A percentile compares a stretch with the other conserved stretches of the same genome.
These are phyloP conservation scores for Leucophenga maculata DNA, from an alignment of 2,888 invertebrate genomes.

Conservation along the genomic window DNA sequence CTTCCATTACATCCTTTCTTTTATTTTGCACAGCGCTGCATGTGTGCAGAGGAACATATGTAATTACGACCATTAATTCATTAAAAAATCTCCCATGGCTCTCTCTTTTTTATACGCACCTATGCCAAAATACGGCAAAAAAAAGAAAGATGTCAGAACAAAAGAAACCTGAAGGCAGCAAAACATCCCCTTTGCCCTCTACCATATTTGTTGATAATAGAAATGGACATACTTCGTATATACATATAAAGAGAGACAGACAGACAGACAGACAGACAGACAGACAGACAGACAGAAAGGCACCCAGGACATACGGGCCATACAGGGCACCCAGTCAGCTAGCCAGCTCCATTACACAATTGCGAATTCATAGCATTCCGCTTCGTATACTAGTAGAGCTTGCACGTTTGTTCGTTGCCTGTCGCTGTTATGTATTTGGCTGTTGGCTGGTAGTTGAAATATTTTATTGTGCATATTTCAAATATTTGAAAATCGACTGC, in stretches of 20 bases:
- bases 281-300: too few species aligned
- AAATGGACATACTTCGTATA: too few species aligned
- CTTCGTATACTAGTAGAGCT: conserved; percentile 3
- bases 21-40: background rate
- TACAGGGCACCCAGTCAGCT: background rate
- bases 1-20: conserved; percentile 40
- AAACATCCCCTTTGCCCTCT: conserved; percentile 8
- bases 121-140: background rate
- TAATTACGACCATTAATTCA: conserved; percentile 63
- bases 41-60: conserved; percentile 26
- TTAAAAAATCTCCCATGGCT: conserved; percentile 63
- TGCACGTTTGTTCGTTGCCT: background rate
- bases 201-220: background rate
- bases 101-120: conserved; percentile 22
- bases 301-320: background rate
- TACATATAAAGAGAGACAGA: too few species aligned
- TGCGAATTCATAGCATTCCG: conserved; percentile 29
- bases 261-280: too few species aligned
- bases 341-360: conserved; percentile 20
- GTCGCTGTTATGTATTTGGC: background rate
- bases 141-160: background rate
- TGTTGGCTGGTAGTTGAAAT: background rate
- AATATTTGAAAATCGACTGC: conserved; percentile 23
- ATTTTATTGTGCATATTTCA: conserved; percentile 2
- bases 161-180: background rate